Evolutionary conservation across 2,797 vertebrate genomes (phyloP), one percentile per base, ranked within the genome.

Genomic region (Notolabrus celidotus): DNA sequence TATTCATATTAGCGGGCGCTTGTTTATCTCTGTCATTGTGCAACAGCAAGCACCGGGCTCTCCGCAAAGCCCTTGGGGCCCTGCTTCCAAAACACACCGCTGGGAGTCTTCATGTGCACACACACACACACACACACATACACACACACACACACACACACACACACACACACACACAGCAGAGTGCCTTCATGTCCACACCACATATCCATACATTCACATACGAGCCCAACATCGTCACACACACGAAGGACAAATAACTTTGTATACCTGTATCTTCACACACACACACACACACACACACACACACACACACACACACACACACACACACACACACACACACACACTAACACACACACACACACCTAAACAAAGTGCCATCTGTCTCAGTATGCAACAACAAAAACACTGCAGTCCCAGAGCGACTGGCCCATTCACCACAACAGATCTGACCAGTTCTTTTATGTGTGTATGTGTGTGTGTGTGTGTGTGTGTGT

Each of bases 1-100:
- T 90, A 90, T 91, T 92, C 88, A 91, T 91, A 83, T 85, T 76
- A 82, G 71, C 10, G 14, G 42, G 60, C 23, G 60, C 60, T 73
- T 89, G 88, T 91, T 92, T 89, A 84, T 86, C 81, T 79, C 80
- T 43, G 65, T 70, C 66, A 78, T 80, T 84, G 86, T 88, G 80
- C 31, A 43, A 56, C 51, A 7, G 78, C 77, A 20, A 72, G 66
- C 56, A 42, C 79, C 63, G 2, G 80, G 69, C 80, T 83, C 76
- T 82, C 86, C 71, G 23, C 54, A 63, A 68, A 80, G 71, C 74
- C 84, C 79, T 55, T 43, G 82, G 85, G 82, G 77, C 64, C 83
- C 82, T 46, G 74, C 73, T 77, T 72, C 80, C 49, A 88, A 86
- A 88, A 79, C 80, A 78, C 84, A 80, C 83, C 74, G 1, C 75